These are phyloP conservation scores for Nibea coibor DNA, from an alignment of 2,113 vertebrate genomes.

Conservation along the genomic window DNA sequence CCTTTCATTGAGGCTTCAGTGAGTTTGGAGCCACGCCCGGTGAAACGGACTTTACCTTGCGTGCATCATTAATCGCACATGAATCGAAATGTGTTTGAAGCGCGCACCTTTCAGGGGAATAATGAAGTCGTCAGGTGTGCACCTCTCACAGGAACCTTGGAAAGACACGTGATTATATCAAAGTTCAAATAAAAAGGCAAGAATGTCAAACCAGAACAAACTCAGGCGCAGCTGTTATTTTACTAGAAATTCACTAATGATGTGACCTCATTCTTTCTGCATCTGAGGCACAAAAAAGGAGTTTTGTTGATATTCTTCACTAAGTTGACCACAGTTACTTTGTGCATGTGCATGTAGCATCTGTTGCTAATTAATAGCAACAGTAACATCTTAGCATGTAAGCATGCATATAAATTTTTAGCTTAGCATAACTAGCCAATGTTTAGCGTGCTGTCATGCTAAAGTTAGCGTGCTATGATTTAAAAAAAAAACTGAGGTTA, in stretches of 20 bases:
- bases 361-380: too few species aligned
- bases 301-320: neutral
- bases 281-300: neutral
- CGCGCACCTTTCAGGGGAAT: neutral
- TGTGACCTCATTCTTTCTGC: neutral
- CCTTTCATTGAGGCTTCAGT: neutral
- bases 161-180: conserved; percentile 7
- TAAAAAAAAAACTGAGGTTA: too few species aligned
- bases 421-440: too few species aligned
- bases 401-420: too few species aligned
- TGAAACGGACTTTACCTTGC: neutral
- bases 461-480: too few species aligned
- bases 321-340: neutral
- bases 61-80: conserved; percentile 18
- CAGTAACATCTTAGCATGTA: too few species aligned
- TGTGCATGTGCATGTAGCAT: neutral
- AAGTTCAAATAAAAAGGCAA: neutral
- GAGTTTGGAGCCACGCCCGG: conserved; percentile 3
- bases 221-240: neutral
- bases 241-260: neutral
- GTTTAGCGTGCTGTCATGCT: too few species aligned
- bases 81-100: conserved; percentile 5
- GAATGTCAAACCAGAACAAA: neutral
- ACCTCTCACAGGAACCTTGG: conserved; percentile 14
- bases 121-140: conserved; percentile 14